Evolutionary conservation across 1,140 invertebrate species (phyloP).

Genomic region (Drosophila burlai): DNA sequence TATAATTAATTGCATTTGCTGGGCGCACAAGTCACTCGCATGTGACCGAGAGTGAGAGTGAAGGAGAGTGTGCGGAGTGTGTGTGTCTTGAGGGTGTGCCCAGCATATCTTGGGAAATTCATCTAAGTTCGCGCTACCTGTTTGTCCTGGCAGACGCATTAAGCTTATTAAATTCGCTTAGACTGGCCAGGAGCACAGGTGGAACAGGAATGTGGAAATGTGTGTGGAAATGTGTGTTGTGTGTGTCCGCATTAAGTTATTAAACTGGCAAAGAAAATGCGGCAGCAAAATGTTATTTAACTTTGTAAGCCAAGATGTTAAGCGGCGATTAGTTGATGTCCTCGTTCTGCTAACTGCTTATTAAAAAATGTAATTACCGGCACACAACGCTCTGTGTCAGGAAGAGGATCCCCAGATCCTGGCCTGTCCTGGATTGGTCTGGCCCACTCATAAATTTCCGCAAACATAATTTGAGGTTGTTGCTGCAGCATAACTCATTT

Average conservation of each 20-base stretch:
- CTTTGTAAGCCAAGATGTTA: slow-evolving; percentile 71
- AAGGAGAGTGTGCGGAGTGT: slow-evolving; percentile 22
- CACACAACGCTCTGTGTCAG: not conserved
- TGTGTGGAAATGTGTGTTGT: slow-evolving; percentile 2
- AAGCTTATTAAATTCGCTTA: slow-evolving; percentile 79
- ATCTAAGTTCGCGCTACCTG: slow-evolving; percentile 70
- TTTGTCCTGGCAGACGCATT: slow-evolving; percentile 66
- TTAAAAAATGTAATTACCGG: slow-evolving; percentile 76
- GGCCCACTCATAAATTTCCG: slow-evolving; percentile 68
- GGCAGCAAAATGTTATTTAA: slow-evolving; percentile 55
- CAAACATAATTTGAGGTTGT: slow-evolving; percentile 60
- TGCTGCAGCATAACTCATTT: slow-evolving; percentile 73
- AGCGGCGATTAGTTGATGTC: slow-evolving; percentile 74
- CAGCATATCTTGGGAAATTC: slow-evolving; percentile 82
- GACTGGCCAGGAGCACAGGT: slow-evolving; percentile 33
- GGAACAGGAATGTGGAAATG: not conserved
- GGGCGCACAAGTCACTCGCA: slow-evolving; percentile 65
- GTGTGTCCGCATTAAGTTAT: slow-evolving; percentile 72
- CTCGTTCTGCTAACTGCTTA: slow-evolving; percentile 72
- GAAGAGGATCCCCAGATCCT: not conserved
- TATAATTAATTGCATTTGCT: slow-evolving; percentile 81
- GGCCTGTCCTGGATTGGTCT: slow-evolving; percentile 15
- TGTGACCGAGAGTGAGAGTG: slow-evolving; percentile 4
- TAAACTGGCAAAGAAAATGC: slow-evolving; percentile 60
- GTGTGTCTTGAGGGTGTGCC: slow-evolving; percentile 68